Evolutionary conservation across 2,888 invertebrate genomes (phyloP).

Genomic region (Tinea semifulvella): DNA sequence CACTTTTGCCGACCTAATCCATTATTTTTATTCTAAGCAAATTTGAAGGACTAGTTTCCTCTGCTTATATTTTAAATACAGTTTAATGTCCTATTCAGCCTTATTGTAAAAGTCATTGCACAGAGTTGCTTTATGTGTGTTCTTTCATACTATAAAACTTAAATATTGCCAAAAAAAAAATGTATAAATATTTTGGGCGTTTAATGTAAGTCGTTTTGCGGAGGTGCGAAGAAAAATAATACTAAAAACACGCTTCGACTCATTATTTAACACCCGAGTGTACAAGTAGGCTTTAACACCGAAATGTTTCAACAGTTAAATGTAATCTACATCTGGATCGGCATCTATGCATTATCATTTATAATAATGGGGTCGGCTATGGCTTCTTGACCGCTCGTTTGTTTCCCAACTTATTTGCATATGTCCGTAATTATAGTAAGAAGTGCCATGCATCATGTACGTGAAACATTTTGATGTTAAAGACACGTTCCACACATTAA

Average conservation of each 20-base stretch:
- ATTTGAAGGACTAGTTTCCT: too few species aligned
- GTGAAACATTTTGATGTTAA: conserved; percentile 52
- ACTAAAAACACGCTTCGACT: conserved; percentile 57
- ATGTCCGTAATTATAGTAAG: conserved; percentile 50
- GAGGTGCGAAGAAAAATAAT: conserved; percentile 30
- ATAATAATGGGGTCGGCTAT: conserved; percentile 52
- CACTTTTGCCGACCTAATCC: too few species aligned
- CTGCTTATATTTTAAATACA: too few species aligned
- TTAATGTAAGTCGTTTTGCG: too few species aligned
- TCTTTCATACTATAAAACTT: too few species aligned
- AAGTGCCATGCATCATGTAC: conserved; percentile 50
- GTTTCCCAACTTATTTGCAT: conserved; percentile 64
- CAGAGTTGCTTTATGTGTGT: too few species aligned
- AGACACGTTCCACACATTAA: conserved; percentile 37
- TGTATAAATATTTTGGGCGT: too few species aligned
- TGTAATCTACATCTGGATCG: conserved; percentile 59
- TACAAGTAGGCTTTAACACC: conserved; percentile 57
- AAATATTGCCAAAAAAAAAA: too few species aligned
- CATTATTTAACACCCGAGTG: conserved; percentile 40
- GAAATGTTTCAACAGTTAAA: conserved; percentile 65
- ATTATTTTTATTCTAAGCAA: too few species aligned
- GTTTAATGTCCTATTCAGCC: too few species aligned
- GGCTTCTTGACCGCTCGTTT: conserved; percentile 47
- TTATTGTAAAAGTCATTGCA: too few species aligned
- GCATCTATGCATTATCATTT: conserved; percentile 58